A percentile compares a stretch with the other conserved stretches of the same genome.
Evolutionary conservation across 2,113 vertebrate species (phyloP).

Genomic region (Ardeotis arabs): DNA sequence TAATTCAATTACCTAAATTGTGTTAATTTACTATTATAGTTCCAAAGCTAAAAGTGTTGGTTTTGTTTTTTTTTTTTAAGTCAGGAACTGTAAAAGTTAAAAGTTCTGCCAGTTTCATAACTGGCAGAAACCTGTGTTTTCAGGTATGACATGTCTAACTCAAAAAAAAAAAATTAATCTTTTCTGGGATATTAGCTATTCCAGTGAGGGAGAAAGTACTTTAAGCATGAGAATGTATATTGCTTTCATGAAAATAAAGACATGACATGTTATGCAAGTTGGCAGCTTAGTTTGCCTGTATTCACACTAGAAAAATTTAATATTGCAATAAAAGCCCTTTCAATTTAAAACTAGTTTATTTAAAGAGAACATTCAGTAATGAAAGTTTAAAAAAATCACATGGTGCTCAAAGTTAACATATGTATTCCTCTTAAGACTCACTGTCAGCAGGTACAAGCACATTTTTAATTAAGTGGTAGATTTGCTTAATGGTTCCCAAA

Average conservation of each 20-base stretch:
- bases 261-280: background rate
- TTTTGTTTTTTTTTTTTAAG: background rate
- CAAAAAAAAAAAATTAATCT: background rate
- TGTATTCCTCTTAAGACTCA: background rate
- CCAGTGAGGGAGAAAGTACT: background rate
- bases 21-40: background rate
- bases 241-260: background rate
- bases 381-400: background rate
- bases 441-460: background rate
- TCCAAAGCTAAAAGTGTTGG: background rate
- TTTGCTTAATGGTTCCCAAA: background rate
- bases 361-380: background rate
- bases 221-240: background rate
- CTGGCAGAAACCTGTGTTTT: background rate
- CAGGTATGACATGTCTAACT: background rate
- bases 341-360: background rate
- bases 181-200: background rate
- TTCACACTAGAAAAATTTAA: background rate
- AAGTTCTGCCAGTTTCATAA: background rate
- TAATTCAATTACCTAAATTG: background rate
- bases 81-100: background rate
- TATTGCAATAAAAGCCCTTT: background rate
- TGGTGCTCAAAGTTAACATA: background rate
- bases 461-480: background rate
- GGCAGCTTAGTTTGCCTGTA: background rate